Evolutionary conservation across 2,888 invertebrate species (phyloP), one percentile per base, ranked within the genome.

Genomic region (Drosophila neonasuta): DNA sequence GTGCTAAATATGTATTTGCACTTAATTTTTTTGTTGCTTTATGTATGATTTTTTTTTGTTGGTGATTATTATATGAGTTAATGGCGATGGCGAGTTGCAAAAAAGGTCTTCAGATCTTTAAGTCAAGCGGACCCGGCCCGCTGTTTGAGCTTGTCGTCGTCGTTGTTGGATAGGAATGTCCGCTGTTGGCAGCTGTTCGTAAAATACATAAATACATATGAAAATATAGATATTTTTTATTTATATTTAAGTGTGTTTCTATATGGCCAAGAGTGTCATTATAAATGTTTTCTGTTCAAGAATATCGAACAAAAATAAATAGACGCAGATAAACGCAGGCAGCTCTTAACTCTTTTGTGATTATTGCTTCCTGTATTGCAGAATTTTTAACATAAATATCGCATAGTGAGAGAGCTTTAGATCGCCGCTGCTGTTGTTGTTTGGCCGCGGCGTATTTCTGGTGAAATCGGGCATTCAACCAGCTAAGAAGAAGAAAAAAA

Each of bases 391-490:
- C 60, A 56, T 58, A 60, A 62, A 71, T 51, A 42, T 58, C 52
- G 48, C 56, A 61, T 54, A 58, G 55, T 52, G 51, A 60, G 61
- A 58, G 73, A 36, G 36, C 36, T 68, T 63, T 49, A 39, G 59
- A 34, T n/a, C 30, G 20, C 41, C 44, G 24, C 15, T 36, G 20
- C 46, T 54, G 41, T 41, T 66, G 52, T 30, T 60, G 41, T 57
- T 30, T 34, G 17, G 41, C 49, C 50, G 59, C 49, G 59, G 80
- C 72, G 80, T 73, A 74, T 69, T 80, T 80, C 59, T 58, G 55
- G 78, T 80, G 80, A 77, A 77, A 77, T 80, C 77, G 80, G 77
- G 44, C 77, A 72, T 80, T 77, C 80, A 77, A 77, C 80, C 63
- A 46, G 77, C 44, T 34, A 58, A 79, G 59, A 55, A 24, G 24